Conservation (phyloP, 2,113 vertebrate genomes). For the Mionectes macconnelli region DNA sequence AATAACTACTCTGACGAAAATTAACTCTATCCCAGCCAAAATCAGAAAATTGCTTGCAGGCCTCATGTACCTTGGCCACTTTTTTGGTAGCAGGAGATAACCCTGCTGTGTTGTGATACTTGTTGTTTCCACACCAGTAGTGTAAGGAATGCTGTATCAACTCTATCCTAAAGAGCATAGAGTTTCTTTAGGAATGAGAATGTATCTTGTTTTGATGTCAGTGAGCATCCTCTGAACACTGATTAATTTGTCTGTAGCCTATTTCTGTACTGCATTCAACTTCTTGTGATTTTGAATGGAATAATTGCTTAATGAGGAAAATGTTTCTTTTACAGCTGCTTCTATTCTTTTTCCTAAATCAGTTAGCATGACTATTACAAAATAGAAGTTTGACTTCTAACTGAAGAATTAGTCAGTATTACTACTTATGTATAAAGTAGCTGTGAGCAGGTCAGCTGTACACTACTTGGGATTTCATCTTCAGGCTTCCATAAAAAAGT, state of each 20-base stretch:
- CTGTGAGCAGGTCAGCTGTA: background rate
- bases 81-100: background rate
- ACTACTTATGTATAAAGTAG: background rate
- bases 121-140: background rate
- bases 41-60: background rate
- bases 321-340: background rate
- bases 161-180: background rate
- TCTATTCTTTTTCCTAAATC: background rate
- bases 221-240: background rate
- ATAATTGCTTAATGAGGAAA: background rate
- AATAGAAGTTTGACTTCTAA: background rate
- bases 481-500: background rate
- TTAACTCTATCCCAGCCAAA: background rate
- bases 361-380: background rate
- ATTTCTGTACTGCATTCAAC: background rate
- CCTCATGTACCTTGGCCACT: background rate
- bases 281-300: background rate
- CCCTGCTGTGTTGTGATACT: background rate
- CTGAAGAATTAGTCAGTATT: background rate
- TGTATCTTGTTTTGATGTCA: background rate
- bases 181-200: background rate
- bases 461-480: background rate
- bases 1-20: background rate
- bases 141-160: background rate
- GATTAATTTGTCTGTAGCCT: background rate